Conservation (phyloP, 2,888 invertebrate species). For the Hydrotaea diabolus region DNA sequence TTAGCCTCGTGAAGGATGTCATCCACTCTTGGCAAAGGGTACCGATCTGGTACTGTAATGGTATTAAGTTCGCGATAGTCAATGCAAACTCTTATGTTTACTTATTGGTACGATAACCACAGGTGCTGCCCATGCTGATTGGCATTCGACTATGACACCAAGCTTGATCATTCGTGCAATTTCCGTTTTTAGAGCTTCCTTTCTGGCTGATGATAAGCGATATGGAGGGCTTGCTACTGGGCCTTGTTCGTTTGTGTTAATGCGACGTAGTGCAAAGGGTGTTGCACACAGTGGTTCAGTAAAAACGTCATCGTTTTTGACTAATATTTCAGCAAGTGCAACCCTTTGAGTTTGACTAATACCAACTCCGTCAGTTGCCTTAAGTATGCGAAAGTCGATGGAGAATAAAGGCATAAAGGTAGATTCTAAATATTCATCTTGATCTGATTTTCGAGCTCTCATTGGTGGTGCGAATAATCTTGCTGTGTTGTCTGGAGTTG, state of each 20-base stretch:
- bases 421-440: not conserved
- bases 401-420: constrained; percentile 41
- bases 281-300: constrained; percentile 10
- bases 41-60: constrained; percentile 3
- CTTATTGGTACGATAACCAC: constrained; percentile 76
- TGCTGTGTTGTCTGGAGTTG: constrained; percentile 4
- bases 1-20: too few species aligned
- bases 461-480: constrained; percentile 20
- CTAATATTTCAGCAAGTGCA: constrained; percentile 33
- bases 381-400: constrained; percentile 24
- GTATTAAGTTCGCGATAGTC: constrained; percentile 21
- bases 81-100: constrained; percentile 53
- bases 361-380: constrained; percentile 39
- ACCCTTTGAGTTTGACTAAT: constrained; percentile 20
- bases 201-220: not conserved
- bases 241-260: constrained; percentile 25
- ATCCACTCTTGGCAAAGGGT: too few species aligned
- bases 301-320: constrained; percentile 34
- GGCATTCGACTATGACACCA: constrained; percentile 1
- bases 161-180: not conserved
- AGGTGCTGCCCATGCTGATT: constrained; percentile 67
- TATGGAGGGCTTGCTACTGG: constrained; percentile 15
- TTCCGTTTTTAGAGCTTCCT: not conserved
- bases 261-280: constrained; percentile 49
- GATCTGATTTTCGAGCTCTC: not conserved